Evolutionary conservation across 2,113 vertebrate species (phyloP), one percentile per base, ranked within the genome.

Genomic region (Menidia beryllina): DNA sequence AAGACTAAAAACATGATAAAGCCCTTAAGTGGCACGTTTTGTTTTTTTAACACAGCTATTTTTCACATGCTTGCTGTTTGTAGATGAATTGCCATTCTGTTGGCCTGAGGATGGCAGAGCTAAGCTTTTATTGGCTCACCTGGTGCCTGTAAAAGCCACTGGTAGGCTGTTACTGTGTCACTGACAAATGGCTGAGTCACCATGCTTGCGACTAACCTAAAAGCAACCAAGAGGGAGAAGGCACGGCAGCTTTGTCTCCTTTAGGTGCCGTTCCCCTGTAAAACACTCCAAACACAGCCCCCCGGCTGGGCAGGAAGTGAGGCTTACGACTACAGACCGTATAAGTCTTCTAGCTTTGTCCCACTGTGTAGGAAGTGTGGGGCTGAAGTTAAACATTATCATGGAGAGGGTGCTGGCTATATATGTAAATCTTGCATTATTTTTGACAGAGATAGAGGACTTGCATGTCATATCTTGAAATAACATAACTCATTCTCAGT

Each of bases 121-220:
- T 58, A 69, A 77, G 56, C 25, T 86, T 86, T 63, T 87, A 85
- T 70, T 72, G 80, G 39, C 76, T 88, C 91, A 89, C 89, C 86
- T 94, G 82, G 57, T 27, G 87, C 79, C 81, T 80, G 71, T 82
- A 81, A 90, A 91, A 84, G 57, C 77, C 84, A 89, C 63, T 62
- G 81, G 72, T 76, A 79, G 73, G 70, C 75, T 77, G 60, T 80
- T 84, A 81, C 80, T 87, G 79, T 87, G 71, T 90, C 78, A 70
- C 77, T 90, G 89, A 81, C 80, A 80, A 56, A 81, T 38, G 71
- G 81, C 86, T 81, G 89, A 91, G 87, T 92, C 85, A 88, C 84
- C 68, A 69, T 57, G 51, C 60, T 75, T 34, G 73, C 80, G 83
- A 86, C 86, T 88, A 86, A 88, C 86, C 82, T 77, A 72, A 67